Evolutionary conservation across 1,140 invertebrate genomes (phyloP).

Genomic region (Cotesia chilonis): DNA sequence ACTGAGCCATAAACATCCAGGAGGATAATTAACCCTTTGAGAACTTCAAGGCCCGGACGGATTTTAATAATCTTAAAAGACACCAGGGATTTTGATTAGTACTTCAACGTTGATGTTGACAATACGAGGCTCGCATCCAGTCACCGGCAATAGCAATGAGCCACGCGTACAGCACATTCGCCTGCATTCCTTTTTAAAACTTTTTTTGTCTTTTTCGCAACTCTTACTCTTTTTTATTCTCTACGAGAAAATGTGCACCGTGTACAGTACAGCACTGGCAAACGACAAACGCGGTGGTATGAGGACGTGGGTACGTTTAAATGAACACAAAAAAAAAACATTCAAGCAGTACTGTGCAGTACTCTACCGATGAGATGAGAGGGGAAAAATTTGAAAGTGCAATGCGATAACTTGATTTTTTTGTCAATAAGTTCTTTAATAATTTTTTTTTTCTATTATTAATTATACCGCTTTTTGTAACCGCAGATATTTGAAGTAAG

Average conservation of each 20-base stretch:
- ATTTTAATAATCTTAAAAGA: constrained; percentile 67
- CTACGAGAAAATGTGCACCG: background rate
- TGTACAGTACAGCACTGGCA: no score
- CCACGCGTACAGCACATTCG: constrained; percentile 23
- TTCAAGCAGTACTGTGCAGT: no score
- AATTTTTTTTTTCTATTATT: background rate
- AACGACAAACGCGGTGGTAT: no score
- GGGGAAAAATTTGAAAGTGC: no score
- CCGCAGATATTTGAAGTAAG: background rate
- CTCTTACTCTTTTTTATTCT: background rate
- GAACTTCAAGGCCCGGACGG: constrained; percentile 59
- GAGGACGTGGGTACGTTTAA: no score
- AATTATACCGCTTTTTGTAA: no score
- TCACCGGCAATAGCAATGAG: constrained; percentile 14
- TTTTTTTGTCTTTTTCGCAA: constrained; percentile 22
- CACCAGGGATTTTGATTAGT: constrained; percentile 57
- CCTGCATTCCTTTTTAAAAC: constrained; percentile 19
- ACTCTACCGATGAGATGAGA: no score
- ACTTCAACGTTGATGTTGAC: constrained; percentile 51
- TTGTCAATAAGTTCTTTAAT: no score
- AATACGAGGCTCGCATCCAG: constrained; percentile 43
- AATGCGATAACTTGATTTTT: no score
- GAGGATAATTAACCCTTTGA: constrained; percentile 66
- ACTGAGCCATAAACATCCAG: constrained; percentile 62
- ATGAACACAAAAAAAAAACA: no score